These are phyloP conservation scores for Artemia franciscana DNA, from an alignment of 1,140 invertebrate genomes.

Conservation along the genomic window DNA sequence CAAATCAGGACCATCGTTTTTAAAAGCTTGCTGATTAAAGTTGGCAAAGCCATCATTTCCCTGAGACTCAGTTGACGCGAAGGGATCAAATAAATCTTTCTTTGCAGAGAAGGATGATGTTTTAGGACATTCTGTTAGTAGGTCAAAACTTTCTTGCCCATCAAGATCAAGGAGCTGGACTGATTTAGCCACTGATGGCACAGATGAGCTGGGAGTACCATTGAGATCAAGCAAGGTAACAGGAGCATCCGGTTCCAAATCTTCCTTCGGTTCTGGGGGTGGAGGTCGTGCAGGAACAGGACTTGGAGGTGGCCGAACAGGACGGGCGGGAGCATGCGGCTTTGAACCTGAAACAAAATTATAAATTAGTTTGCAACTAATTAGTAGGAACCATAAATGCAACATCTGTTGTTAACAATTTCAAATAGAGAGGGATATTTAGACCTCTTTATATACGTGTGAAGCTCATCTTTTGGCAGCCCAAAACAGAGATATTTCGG, in stretches of 20 bases:
- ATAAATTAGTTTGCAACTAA: no score
- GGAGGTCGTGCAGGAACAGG: slow-evolving; percentile 7
- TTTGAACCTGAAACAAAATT: background rate
- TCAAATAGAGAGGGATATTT: no score
- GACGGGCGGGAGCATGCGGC: background rate
- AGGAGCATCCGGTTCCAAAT: slow-evolving; percentile 12
- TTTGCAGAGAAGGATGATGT: slow-evolving; percentile 10
- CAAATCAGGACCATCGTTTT: background rate
- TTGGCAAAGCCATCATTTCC: background rate
- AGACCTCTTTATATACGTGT: no score
- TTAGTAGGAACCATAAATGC: no score
- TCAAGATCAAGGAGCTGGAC: slow-evolving; percentile 25
- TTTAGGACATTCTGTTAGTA: slow-evolving; percentile 7
- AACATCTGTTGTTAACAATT: no score
- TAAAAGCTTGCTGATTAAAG: background rate
- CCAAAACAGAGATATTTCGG: no score
- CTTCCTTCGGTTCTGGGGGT: slow-evolving; percentile 7
- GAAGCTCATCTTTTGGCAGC: no score
- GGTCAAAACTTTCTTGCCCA: slow-evolving; percentile 2
- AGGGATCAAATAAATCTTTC: slow-evolving; percentile 15
- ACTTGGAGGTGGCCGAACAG: background rate
- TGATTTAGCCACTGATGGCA: slow-evolving; percentile 27
- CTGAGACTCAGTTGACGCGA: slow-evolving; percentile 6
- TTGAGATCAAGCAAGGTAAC: slow-evolving; percentile 29
- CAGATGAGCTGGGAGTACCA: slow-evolving; percentile 5